phyloP scores from a whole-genome alignment of 2,888 invertebrate genomes.

The Euplexia lucipara region DNA sequence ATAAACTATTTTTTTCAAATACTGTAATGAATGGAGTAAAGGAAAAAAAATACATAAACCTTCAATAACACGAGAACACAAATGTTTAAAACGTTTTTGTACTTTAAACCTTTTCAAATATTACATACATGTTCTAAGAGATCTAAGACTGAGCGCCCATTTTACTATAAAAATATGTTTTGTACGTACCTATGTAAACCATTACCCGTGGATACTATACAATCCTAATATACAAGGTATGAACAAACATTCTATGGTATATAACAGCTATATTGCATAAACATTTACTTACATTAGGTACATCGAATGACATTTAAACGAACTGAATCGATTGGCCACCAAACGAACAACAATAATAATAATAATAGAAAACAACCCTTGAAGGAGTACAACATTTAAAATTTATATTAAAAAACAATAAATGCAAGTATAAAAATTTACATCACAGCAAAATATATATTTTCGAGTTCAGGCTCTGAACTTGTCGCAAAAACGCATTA shows the following conservation, averaged over 20 bases:
- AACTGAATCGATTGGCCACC: constrained; percentile 38
- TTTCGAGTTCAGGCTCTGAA: constrained; percentile 6
- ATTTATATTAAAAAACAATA: constrained; percentile 60
- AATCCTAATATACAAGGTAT: constrained; percentile 55
- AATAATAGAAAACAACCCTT: constrained; percentile 64
- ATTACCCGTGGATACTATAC: constrained; percentile 39
- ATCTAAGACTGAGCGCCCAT: constrained; percentile 52
- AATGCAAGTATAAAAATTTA: constrained; percentile 41
- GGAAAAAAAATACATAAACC: not conserved
- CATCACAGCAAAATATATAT: constrained; percentile 70
- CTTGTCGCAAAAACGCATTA: constrained; percentile 3
- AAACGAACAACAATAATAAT: constrained; percentile 59
- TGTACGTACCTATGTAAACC: constrained; percentile 39
- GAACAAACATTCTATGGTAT: constrained; percentile 60
- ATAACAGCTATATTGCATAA: constrained; percentile 61
- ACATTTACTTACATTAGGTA: constrained; percentile 52
- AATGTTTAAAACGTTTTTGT: constrained; percentile 21
- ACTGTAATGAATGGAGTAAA: too few relatives aligned
- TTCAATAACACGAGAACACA: constrained; percentile 1
- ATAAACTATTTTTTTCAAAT: too few relatives aligned
- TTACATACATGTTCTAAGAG: constrained; percentile 32
- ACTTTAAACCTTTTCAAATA: constrained; percentile 34
- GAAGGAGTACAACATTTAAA: constrained; percentile 69
- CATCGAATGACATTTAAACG: constrained; percentile 43
- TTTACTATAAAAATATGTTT: constrained; percentile 69